Evolutionary conservation across 2,888 invertebrate genomes (phyloP).

Genomic region (Heliconius ismenius): DNA sequence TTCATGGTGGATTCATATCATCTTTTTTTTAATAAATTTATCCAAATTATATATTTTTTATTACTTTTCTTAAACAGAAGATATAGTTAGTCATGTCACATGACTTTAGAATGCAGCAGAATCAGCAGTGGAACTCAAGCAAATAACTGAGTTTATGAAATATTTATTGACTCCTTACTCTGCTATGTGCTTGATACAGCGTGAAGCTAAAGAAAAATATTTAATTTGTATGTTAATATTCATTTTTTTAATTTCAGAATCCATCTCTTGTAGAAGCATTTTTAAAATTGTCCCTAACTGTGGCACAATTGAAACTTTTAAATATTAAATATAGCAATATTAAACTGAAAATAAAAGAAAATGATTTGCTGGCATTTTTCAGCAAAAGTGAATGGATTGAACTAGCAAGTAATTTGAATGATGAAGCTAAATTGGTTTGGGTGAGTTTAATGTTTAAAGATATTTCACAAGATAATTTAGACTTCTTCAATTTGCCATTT

Average conservation of each 20-base stretch:
- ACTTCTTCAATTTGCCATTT: too few relatives aligned
- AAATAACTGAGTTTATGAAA: too few relatives aligned
- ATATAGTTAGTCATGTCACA: background rate
- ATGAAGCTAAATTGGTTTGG: conserved; percentile 56
- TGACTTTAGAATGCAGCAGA: too few relatives aligned
- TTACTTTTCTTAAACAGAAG: background rate
- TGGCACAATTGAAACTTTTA: conserved; percentile 66
- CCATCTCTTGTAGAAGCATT: conserved; percentile 58
- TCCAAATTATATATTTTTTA: background rate
- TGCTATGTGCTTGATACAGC: too few relatives aligned
- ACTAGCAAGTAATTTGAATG: conserved; percentile 55
- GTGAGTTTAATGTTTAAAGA: conserved; percentile 53
- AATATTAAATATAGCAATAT: conserved; percentile 70
- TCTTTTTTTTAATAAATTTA: too few relatives aligned
- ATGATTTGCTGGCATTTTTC: conserved; percentile 63
- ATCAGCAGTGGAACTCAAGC: too few relatives aligned
- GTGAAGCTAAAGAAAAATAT: background rate
- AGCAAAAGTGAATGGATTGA: conserved; percentile 60
- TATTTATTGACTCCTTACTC: too few relatives aligned
- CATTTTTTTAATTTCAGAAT: conserved; percentile 61
- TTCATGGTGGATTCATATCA: too few relatives aligned
- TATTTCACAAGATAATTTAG: too few relatives aligned
- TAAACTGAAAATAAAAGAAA: conserved; percentile 54
- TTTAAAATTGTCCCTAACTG: conserved; percentile 62
- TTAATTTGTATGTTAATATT: background rate